Evolutionary conservation across 1,140 invertebrate species (phyloP), one percentile per base, ranked within the genome.

Genomic region (Zaprionus camerounensis): DNA sequence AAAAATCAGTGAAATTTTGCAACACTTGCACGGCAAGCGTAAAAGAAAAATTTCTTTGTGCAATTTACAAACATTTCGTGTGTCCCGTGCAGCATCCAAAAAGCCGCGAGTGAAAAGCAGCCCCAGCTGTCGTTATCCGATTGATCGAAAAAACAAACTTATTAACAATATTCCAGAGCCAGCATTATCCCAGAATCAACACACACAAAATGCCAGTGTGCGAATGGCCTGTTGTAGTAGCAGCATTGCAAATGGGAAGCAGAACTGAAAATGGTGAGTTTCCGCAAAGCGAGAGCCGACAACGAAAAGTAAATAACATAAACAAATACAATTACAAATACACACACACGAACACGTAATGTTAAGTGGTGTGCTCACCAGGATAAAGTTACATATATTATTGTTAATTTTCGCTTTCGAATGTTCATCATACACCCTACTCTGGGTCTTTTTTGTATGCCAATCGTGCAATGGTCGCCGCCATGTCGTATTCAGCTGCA

Each of bases 231-330:
- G 46, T 59, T 31, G 46, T 66, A 66, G 69, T 61, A 66, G 46
- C 58, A 65, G 69, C 68, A 72, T 58, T 36, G 63, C 46, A 70
- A 65, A 80, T 84, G 81, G 82, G 71, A 58, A 84, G 82, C 82
- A 84, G 82, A 87, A 88, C 85, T 87, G 84, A 84, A 81, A 84
- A 84, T 78, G 82, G 82, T 84, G 51, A 84, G 82, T 85, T 75
- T 69, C 9, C 46, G 46, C 46, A 26, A 22, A 34, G 31, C 31
- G 55, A 22, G 34, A 46, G 6, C 17, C 5, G 11, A 46, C 44
- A 36, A 28, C 20, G 38, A 15, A 55, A 56, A 24, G 62, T 56
- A 15, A 31, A 38, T 49, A 24, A 53, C 22, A 53, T 22, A 51
- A 26, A 64, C 53, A 56, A 51, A 28, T 11, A 15, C 22, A 13